phyloP scores from a whole-genome alignment of 2,888 invertebrate genomes.

The Pelosia muscerda region DNA sequence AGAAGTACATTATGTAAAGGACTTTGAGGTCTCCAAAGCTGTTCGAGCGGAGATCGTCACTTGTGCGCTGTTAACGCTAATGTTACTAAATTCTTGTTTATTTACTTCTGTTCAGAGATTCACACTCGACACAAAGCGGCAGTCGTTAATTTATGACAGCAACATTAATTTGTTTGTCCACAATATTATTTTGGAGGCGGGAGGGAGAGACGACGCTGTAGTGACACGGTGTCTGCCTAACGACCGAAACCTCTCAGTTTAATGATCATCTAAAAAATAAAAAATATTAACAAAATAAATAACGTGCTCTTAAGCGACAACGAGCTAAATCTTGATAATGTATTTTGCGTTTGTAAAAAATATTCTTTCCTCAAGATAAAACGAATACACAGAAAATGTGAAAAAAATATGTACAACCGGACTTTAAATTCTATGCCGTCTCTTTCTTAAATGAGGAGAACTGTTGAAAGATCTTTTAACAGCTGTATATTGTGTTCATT shows the following conservation, averaged over 20 bases:
- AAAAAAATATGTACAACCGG: neutral
- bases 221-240: neutral
- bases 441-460: no score
- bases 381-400: neutral
- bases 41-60: neutral
- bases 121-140: neutral
- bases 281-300: neutral
- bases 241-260: neutral
- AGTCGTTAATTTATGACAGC: neutral
- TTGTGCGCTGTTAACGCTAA: neutral
- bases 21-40: neutral
- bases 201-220: no score
- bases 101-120: neutral
- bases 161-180: neutral
- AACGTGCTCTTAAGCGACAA: neutral
- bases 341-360: neutral
- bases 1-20: neutral
- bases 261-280: neutral
- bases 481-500: no score
- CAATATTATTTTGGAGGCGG: neutral
- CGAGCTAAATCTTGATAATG: neutral
- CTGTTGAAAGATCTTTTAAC: no score
- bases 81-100: neutral
- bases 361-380: neutral
- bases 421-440: no score